phyloP scores from a whole-genome alignment of 2,888 invertebrate species.

The Amiota communis region DNA sequence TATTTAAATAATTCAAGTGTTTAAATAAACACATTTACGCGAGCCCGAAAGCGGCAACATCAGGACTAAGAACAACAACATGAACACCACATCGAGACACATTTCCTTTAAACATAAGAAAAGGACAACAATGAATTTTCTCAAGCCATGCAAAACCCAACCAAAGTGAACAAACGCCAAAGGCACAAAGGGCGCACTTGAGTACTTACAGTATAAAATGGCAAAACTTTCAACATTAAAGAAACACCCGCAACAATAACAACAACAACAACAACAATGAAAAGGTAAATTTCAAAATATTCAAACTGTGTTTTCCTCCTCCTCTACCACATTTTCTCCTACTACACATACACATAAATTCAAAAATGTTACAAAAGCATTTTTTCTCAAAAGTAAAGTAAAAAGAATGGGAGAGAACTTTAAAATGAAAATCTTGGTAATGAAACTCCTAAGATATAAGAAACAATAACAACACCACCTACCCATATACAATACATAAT shows the following conservation, averaged over 20 bases:
- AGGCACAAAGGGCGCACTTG: neutral
- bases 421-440: slow-evolving; percentile 63
- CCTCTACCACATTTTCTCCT: too few species aligned
- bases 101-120: slow-evolving; percentile 12
- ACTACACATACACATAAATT: too few species aligned
- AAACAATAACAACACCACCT: slow-evolving; percentile 20
- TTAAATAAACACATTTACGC: slow-evolving; percentile 32
- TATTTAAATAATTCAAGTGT: slow-evolving; percentile 60
- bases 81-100: neutral
- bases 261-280: slow-evolving; percentile 44
- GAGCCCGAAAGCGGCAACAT: slow-evolving; percentile 18
- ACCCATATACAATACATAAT: neutral
- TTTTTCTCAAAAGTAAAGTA: neutral
- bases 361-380: slow-evolving; percentile 12
- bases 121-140: slow-evolving; percentile 2
- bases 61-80: neutral
- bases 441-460: slow-evolving; percentile 49
- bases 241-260: slow-evolving; percentile 27
- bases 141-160: slow-evolving; percentile 19
- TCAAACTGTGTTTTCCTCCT: too few species aligned
- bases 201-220: slow-evolving; percentile 35
- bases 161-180: slow-evolving; percentile 44
- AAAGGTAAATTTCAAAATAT: slow-evolving; percentile 40
- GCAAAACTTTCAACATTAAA: slow-evolving; percentile 29
- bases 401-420: slow-evolving; percentile 1